Evolutionary conservation across 1,140 invertebrate genomes (phyloP).

Genomic region (Zaprionus ornatus): DNA sequence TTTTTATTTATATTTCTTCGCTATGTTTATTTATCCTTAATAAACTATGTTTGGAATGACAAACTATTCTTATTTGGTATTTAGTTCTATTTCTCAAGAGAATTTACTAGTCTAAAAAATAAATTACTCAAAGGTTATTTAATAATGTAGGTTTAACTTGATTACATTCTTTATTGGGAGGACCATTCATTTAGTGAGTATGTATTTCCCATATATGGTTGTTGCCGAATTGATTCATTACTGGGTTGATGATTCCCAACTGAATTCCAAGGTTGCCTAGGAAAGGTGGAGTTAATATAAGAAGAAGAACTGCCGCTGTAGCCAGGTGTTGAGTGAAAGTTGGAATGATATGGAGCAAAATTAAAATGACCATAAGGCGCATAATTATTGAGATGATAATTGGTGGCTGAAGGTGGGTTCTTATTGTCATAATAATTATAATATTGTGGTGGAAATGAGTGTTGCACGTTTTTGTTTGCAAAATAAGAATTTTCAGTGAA

Average conservation of each 20-base stretch:
- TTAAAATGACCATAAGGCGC: slow-evolving; percentile 69
- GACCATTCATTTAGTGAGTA: slow-evolving; percentile 73
- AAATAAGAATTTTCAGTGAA: slow-evolving; percentile 63
- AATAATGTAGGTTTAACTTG: slow-evolving; percentile 21
- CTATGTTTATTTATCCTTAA: slow-evolving; percentile 40
- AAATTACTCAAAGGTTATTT: slow-evolving; percentile 41
- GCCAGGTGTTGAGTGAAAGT: slow-evolving; percentile 57
- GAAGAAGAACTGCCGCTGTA: slow-evolving; percentile 62
- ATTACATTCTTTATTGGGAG: slow-evolving; percentile 68
- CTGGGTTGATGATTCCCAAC: slow-evolving; percentile 62
- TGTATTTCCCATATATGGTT: slow-evolving; percentile 64
- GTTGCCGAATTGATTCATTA: slow-evolving; percentile 64
- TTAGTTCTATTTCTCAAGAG: slow-evolving; percentile 44
- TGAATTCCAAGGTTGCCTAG: slow-evolving; percentile 69
- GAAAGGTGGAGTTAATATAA: slow-evolving; percentile 70
- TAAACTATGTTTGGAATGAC: slow-evolving; percentile 51
- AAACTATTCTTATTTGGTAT: slow-evolving; percentile 48
- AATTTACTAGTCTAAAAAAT: slow-evolving; percentile 51
- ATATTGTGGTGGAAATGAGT: slow-evolving; percentile 69
- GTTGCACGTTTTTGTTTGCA: slow-evolving; percentile 62
- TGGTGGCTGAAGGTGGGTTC: slow-evolving; percentile 53
- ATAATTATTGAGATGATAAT: slow-evolving; percentile 72
- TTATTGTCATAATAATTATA: slow-evolving; percentile 78
- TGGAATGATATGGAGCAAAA: slow-evolving; percentile 73
- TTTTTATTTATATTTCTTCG: slow-evolving; percentile 28